phyloP scores from a whole-genome alignment of 2,888 invertebrate genomes.

The Ennomos fuscantarius region DNA sequence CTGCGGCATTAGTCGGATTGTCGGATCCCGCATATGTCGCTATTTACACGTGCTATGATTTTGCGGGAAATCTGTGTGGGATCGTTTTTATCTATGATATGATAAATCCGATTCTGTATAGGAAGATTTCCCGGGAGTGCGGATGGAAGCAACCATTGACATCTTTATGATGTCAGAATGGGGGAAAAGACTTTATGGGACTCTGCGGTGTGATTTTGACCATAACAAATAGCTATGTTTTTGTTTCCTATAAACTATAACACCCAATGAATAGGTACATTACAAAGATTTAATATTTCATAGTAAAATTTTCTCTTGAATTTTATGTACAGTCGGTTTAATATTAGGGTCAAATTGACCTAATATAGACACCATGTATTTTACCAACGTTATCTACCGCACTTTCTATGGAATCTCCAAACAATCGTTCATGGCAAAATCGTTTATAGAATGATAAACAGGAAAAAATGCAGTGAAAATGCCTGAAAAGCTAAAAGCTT shows the following conservation, averaged over 20 bases:
- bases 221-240: too few relatives aligned
- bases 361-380: too few relatives aligned
- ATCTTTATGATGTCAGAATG: constrained; percentile 24
- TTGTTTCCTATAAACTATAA: too few relatives aligned
- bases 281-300: too few relatives aligned
- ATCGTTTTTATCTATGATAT: constrained; percentile 22
- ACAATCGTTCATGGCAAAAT: too few relatives aligned
- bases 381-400: too few relatives aligned
- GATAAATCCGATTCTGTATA: constrained; percentile 26
- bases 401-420: too few relatives aligned
- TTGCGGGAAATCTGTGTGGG: constrained; percentile 13
- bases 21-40: constrained; percentile 62
- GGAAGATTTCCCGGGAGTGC: constrained; percentile 32
- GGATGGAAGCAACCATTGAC: constrained; percentile 3
- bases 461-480: constrained; percentile 2
- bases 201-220: background rate
- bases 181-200: background rate
- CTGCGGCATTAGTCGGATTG: constrained; percentile 69
- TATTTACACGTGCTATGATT: constrained; percentile 58
- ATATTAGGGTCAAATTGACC: too few relatives aligned
- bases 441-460: too few relatives aligned
- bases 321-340: too few relatives aligned
- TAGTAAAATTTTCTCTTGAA: too few relatives aligned
- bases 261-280: too few relatives aligned
- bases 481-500: constrained; percentile 9